Percentiles rank a stretch among this genome's conserved stretches.
These are phyloP conservation scores for Alaudala cheleensis DNA, from an alignment of 2,113 vertebrate species.

Conservation along the genomic window DNA sequence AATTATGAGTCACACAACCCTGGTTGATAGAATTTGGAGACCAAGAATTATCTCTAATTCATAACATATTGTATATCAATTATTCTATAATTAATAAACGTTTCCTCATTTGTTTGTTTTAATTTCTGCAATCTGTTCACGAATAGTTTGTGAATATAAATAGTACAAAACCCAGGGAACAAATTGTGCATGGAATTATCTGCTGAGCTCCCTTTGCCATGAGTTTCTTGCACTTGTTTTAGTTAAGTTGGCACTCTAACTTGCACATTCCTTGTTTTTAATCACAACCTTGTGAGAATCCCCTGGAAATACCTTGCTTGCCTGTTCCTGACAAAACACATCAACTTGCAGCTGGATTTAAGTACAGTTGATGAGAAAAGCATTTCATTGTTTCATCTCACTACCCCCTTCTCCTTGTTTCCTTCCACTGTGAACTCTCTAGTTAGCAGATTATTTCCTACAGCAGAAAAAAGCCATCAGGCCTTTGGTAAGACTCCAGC, in stretches of 20 bases:
- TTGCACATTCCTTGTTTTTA: background rate
- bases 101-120: conserved; percentile 10
- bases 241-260: background rate
- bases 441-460: background rate
- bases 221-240: background rate
- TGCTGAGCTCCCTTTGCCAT: background rate
- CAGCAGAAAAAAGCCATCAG: background rate
- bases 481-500: background rate
- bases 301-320: background rate
- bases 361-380: conserved; percentile 23
- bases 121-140: background rate
- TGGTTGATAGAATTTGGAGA: background rate
- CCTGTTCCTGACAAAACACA: background rate
- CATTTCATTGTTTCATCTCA: background rate
- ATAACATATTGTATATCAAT: background rate
- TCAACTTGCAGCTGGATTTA: conserved; percentile 3
- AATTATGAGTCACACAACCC: background rate
- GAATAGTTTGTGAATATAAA: background rate
- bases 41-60: background rate
- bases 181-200: background rate
- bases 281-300: background rate
- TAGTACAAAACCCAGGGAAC: background rate
- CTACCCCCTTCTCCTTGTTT: background rate
- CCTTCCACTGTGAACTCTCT: background rate
- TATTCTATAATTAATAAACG: background rate